Base-by-base conservation (phyloP, 2,888 invertebrate species). In the Trichopoda pennipes region DNA sequence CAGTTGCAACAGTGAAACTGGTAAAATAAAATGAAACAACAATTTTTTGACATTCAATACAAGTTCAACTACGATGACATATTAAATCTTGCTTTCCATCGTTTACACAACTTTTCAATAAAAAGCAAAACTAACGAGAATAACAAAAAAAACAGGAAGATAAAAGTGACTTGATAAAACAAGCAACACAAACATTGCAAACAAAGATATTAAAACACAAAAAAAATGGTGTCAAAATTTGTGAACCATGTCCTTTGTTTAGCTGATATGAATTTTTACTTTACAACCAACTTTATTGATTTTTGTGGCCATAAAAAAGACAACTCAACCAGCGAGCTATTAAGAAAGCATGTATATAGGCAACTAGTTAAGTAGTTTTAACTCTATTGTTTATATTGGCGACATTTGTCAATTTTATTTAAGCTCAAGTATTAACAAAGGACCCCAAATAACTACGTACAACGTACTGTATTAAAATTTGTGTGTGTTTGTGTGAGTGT, bases 21-120 rank as follows among this genome's bases (percentile, higher is more conserved):
- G 19, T 14, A 38, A 38, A 77, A 73, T n/a, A 28, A 28, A 60
- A 66, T 8, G 44, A 47, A 28, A 42, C 38, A 47, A 16, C 63
- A 63, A 28, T 68, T 58, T 75, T 80, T 79, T 82, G 82, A 82
- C 79, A 82, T 82, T 82, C 75, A 82, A 72, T 72, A 66, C 82
- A 82, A 82, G 82, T 82, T 82, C 79, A 82, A 79, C 79, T 79
- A 72, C 61, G 79, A 79, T 76, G 79, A 79, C 82, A 82, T 79
- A 73, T 79, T 82, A 76, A 79, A 82, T 75, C 42, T 70, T 75
- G 53, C 70, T 35, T 60, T 21, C 60, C 66, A 75, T 68, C 74
- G 32, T 72, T 76, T 68, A 74, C 44, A 58, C 78, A 74, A 73
- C 49, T 64, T 77, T 75, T 69, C 69, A 77, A 73, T 64, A 68